Base-by-base conservation (phyloP, 2,113 vertebrate species). In the Thymallus thymallus region DNA sequence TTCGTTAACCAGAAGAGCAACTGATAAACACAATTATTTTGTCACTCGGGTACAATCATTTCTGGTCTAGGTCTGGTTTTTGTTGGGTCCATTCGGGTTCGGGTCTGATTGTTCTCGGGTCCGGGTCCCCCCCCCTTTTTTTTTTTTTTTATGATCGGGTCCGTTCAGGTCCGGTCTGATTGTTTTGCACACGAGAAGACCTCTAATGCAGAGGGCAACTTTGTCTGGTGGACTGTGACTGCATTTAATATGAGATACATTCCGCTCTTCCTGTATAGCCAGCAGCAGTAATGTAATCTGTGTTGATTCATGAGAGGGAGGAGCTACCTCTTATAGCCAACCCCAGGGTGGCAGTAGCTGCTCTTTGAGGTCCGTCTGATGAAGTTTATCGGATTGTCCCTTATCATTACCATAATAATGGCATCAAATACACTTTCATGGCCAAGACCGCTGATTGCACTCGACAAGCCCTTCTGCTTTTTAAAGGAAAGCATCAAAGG, bases 401-500 rank as follows among this genome's bases (percentile, higher is more conserved):
- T 71, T 76, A 67, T 80, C 82, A 87, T 89, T 85, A 90, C 86
- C 79, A 85, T 88, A 75, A 88, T 81, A 88, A 88, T 85, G 51
- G 73, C 73, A 73, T 86, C 73, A 83, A 81, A 81, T 79, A 75
- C 74, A 61, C 82, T 85, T 76, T 62, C 70, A 68, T 77, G 78
- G 74, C 81, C 76, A 81, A 74, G 73, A 82, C 74, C 69, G 75
- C 69, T 84, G 84, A 90, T 86, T 87, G 86, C 86, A 86, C 85
- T 92, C 84, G 80, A 84, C 81, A 82, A 82, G 86, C 74, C 74
- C 65, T 73, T 76, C 63, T 62, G 67, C 56, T 45, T 60, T 87
- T 30, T 78, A 62, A 70, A 83, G 78, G 9, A 81, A 83, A 82
- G 86, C 87, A 87, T 91, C 89, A 90, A 90, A 88, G 87, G 76